Conservation (phyloP, 2,113 vertebrate genomes). For the Petaurus breviceps region DNA sequence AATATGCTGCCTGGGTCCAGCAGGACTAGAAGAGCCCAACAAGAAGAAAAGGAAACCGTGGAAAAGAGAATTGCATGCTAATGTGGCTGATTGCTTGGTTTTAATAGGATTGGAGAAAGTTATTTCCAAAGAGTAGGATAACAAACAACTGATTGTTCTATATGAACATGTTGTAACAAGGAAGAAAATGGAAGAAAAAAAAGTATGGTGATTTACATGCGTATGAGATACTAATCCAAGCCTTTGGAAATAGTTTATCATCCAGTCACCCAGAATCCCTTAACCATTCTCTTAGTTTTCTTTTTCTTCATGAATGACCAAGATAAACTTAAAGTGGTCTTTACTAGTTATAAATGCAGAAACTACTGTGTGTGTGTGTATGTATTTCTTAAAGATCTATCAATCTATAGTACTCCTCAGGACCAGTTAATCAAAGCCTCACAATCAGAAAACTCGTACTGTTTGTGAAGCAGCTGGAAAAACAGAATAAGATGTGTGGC, state of each 20-base stretch:
- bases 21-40: background rate
- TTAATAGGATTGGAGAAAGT: background rate
- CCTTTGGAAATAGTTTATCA: background rate
- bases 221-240: background rate
- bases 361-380: background rate
- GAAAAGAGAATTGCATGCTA: background rate
- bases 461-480: background rate
- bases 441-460: background rate
- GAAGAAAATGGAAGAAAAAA: constrained; percentile 6
- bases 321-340: background rate
- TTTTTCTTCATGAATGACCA: background rate
- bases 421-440: background rate
- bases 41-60: background rate
- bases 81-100: background rate
- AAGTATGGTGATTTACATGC: background rate
- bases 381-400: background rate
- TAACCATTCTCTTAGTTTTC: background rate
- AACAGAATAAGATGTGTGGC: background rate
- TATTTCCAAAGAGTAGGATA: background rate
- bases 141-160: background rate
- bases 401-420: constrained; percentile 22
- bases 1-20: background rate
- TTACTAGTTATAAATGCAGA: background rate
- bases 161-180: background rate
- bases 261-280: background rate